Conservation (phyloP, 2,113 vertebrate species). For the Craseonycteris thonglongyai region DNA sequence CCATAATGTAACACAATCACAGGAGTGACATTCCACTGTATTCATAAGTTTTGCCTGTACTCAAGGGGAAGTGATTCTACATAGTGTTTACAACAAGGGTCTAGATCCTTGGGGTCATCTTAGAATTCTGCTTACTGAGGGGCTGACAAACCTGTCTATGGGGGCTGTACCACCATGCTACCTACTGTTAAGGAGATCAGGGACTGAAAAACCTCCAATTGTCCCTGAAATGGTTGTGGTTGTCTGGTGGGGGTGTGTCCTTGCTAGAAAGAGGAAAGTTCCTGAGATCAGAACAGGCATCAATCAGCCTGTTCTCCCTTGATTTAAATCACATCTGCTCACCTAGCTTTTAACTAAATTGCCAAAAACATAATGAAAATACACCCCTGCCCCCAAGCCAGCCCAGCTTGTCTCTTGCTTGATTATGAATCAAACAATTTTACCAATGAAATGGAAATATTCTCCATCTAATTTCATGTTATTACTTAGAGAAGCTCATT, state of each 20-base stretch:
- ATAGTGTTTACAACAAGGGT: neutral
- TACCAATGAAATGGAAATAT: constrained; percentile 49
- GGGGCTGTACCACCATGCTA: neutral
- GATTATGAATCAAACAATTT: constrained; percentile 53
- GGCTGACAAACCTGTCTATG: neutral
- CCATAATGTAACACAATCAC: neutral
- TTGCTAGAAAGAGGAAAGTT: neutral
- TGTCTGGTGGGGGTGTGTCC: neutral
- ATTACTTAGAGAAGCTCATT: constrained; percentile 38
- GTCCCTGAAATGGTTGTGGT: neutral
- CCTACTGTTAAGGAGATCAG: neutral
- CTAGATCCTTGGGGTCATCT: neutral
- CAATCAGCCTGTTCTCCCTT: neutral
- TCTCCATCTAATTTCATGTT: neutral
- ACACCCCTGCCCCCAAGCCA: neutral
- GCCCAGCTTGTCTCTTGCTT: constrained; percentile 5
- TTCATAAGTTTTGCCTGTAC: neutral
- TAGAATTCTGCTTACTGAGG: neutral
- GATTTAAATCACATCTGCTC: neutral
- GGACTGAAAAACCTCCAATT: neutral
- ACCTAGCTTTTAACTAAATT: constrained; percentile 25
- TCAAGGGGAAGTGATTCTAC: neutral
- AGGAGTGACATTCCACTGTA: neutral
- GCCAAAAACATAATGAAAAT: neutral
- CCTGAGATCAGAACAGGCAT: neutral